A percentile compares a stretch with the other conserved stretches of the same genome.
Conservation (phyloP, 2,888 invertebrate species). For the Agonopterix heracliana region DNA sequence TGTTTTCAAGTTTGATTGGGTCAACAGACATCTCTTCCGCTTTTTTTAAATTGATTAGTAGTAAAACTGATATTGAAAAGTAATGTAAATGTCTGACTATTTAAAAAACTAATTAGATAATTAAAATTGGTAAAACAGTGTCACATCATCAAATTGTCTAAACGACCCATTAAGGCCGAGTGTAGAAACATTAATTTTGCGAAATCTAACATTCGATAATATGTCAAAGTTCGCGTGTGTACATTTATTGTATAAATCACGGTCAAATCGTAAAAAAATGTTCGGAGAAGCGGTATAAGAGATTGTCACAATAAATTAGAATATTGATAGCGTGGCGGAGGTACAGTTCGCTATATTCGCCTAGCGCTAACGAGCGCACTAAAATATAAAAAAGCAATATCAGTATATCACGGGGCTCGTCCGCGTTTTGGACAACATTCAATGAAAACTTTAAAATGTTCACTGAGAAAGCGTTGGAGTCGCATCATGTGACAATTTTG, state of each 20-base stretch:
- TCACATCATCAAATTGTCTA: slow-evolving; percentile 19
- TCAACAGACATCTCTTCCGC: no score
- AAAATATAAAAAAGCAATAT: slow-evolving; percentile 54
- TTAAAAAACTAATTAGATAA: background rate
- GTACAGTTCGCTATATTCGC: slow-evolving; percentile 46
- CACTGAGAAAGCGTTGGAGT: slow-evolving; percentile 43
- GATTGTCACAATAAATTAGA: slow-evolving; percentile 38
- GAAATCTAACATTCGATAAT: slow-evolving; percentile 19
- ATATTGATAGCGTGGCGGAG: slow-evolving; percentile 39
- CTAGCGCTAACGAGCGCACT: slow-evolving; percentile 64
- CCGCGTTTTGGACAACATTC: slow-evolving; percentile 54
- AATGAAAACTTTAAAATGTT: slow-evolving; percentile 47
- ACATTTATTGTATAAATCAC: slow-evolving; percentile 23
- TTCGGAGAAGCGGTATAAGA: slow-evolving; percentile 29
- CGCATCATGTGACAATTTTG: slow-evolving; percentile 20
- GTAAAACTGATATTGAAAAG: no score
- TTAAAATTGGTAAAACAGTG: slow-evolving; percentile 1
- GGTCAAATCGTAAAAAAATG: slow-evolving; percentile 13
- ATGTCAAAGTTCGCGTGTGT: slow-evolving; percentile 20
- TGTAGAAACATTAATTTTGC: slow-evolving; percentile 28
- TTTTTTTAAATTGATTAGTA: no score
- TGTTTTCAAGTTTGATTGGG: no score
- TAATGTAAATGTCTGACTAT: background rate
- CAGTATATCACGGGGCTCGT: slow-evolving; percentile 66
- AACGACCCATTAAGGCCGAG: slow-evolving; percentile 30